Evolutionary conservation across 2,113 vertebrate species (phyloP).

Genomic region (Hydrolagus affinis): DNA sequence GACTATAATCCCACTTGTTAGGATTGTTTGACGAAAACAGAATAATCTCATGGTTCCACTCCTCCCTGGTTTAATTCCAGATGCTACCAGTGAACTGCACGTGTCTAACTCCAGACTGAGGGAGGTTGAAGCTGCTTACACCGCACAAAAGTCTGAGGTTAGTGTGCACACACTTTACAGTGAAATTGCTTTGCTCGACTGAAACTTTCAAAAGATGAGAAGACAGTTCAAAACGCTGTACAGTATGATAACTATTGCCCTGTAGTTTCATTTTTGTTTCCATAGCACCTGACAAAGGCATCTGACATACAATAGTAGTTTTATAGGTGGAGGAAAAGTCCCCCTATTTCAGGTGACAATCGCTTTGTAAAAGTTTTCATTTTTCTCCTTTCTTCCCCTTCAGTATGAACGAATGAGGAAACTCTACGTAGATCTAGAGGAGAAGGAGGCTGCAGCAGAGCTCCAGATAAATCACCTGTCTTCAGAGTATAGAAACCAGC

Average conservation of each 20-base stretch:
- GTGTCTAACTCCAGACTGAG: conserved; percentile 66
- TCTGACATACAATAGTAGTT: neutral
- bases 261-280: neutral
- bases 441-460: conserved; percentile 84
- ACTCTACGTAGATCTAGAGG: conserved; percentile 76
- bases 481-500: conserved; percentile 68
- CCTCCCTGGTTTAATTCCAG: conserved; percentile 46
- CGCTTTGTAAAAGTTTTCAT: neutral
- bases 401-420: conserved; percentile 82
- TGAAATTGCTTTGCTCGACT: neutral
- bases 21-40: too few species aligned
- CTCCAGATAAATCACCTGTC: conserved; percentile 86
- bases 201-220: neutral
- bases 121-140: conserved; percentile 67
- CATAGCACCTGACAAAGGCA: neutral
- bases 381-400: conserved; percentile 38
- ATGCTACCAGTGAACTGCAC: conserved; percentile 66
- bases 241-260: neutral
- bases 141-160: conserved; percentile 79
- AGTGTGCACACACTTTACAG: conserved; percentile 27
- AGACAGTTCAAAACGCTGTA: neutral
- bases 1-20: too few species aligned
- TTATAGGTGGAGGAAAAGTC: neutral
- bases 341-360: neutral
- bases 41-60: neutral